phyloP scores from a whole-genome alignment of 2,888 invertebrate genomes.

The Exocentrus adspersus region DNA sequence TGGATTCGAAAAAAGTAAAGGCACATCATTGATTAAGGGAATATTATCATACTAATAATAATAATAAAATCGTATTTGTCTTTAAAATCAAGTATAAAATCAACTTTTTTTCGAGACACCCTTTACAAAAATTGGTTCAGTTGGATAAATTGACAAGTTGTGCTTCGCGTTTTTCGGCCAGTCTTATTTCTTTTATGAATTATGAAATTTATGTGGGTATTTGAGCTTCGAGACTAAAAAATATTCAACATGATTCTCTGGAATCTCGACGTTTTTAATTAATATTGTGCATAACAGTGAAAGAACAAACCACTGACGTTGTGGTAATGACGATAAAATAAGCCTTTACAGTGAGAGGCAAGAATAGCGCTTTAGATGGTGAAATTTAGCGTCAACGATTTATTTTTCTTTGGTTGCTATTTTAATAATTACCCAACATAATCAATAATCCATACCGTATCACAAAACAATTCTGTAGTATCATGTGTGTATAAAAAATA shows the following conservation, averaged over 20 bases:
- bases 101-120: not conserved
- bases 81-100: not conserved
- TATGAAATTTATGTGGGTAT: not conserved
- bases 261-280: too few relatives aligned
- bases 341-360: too few relatives aligned
- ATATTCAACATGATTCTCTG: too few relatives aligned
- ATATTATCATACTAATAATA: not conserved
- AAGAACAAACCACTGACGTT: too few relatives aligned
- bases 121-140: slow-evolving; percentile 33
- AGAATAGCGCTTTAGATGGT: too few relatives aligned
- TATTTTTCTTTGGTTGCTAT: not conserved
- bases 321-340: too few relatives aligned
- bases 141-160: slow-evolving; percentile 34
- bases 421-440: not conserved
- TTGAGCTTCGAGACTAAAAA: too few relatives aligned
- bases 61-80: not conserved
- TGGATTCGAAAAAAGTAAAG: not conserved
- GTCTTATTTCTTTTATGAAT: slow-evolving; percentile 36
- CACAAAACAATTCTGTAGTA: not conserved
- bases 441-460: not conserved
- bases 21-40: not conserved
- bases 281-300: too few relatives aligned
- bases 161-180: slow-evolving; percentile 32
- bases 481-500: not conserved
- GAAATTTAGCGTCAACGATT: too few relatives aligned